phyloP scores from a whole-genome alignment of 2,797 vertebrate species.

The Chloroceryle amazona region DNA sequence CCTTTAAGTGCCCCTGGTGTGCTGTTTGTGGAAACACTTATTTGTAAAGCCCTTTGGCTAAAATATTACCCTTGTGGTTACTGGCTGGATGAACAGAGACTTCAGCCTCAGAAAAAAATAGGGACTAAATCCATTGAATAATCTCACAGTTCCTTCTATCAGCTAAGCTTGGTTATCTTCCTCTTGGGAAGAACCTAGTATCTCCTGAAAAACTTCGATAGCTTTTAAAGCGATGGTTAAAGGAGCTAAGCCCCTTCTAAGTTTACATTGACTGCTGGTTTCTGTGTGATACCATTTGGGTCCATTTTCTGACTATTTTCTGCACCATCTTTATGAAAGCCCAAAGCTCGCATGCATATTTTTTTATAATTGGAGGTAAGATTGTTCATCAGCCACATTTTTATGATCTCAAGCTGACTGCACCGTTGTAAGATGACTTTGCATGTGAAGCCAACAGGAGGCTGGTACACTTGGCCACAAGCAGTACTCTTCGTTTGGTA shows the following conservation, averaged over 20 bases:
- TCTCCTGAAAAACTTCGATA: neutral
- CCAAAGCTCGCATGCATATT: neutral
- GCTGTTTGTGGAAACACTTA: neutral
- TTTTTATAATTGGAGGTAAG: neutral
- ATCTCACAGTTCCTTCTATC: neutral
- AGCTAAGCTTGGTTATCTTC: neutral
- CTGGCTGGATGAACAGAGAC: neutral
- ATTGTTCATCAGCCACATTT: neutral
- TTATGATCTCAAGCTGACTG: neutral
- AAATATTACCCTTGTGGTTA: neutral
- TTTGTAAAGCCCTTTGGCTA: neutral
- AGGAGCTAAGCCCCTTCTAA: neutral
- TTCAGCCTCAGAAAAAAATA: neutral
- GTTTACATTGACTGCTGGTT: neutral
- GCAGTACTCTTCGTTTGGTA: neutral
- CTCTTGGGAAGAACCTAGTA: neutral
- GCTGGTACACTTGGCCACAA: neutral
- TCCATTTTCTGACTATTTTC: neutral
- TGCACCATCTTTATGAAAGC: neutral
- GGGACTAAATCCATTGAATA: neutral
- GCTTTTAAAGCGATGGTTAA: neutral
- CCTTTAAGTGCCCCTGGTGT: neutral
- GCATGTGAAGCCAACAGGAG: neutral
- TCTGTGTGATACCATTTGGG: neutral
- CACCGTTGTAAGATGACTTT: neutral